Evolutionary conservation across 2,113 vertebrate genomes (phyloP), one percentile per base, ranked within the genome.

Genomic region (Sitta europaea): DNA sequence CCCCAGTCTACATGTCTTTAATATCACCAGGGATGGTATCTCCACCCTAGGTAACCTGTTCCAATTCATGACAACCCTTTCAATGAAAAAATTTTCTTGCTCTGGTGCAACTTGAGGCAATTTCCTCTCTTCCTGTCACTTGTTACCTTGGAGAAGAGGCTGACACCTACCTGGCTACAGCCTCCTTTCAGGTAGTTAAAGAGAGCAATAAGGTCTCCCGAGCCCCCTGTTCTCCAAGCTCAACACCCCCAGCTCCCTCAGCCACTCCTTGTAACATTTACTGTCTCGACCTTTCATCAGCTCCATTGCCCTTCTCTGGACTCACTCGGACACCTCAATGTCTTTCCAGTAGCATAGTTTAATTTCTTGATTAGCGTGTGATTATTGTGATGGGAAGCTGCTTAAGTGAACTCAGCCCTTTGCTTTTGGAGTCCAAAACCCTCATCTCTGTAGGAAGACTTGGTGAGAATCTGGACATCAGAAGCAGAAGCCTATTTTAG

Each of bases 161-260:
- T 76, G 38, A 45, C 8, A 22, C 25, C 10, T 20, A 35, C 22
- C 38, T 76, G 38, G 23, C 33, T 47, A 12, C 45, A 59, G 6
- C 5, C 27, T 33, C 28, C 47, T 77, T 68, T 61, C 15, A 33
- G 6, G 38, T 23, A 33, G 27, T 15, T 43, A 11, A 18, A 68
- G 72, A 36, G 27, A 53, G 14, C 22, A 51, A 0, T 45, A 33
- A 23, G 22, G 38, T 68, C 36, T 67, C 36, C 25, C 36, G 14
- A 83, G 10, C 25, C 27, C 24, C 3, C 7, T 62, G 33, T 68
- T 55, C 35, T 48, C 25, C 14, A 35, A 31, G 17, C 35, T 31
- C 0, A 1, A 42, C 14, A 33, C 0, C 8, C 7, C 17, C 0
- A 0, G 14, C 48, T 75, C 21, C 29, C 21, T 62, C 14, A 42